Percentiles rank a stretch among this genome's conserved stretches.
These are phyloP conservation scores for Turnix velox DNA, from an alignment of 2,113 vertebrate genomes.

Conservation along the genomic window DNA sequence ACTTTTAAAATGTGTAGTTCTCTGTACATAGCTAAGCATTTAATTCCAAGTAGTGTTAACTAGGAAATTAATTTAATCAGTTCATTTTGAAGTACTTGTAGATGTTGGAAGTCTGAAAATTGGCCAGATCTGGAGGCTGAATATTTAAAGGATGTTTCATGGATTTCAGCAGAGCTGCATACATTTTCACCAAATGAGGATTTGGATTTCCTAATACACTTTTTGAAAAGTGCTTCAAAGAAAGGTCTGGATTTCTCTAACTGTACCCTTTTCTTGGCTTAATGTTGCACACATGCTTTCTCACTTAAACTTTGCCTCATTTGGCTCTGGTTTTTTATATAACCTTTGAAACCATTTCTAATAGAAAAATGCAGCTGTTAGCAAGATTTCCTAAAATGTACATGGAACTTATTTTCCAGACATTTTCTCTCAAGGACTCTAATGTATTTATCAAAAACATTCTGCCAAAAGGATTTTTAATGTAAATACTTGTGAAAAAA, in stretches of 20 bases:
- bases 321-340: constrained; percentile 70
- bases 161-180: not conserved
- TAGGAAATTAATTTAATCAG: not conserved
- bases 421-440: constrained; percentile 69
- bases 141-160: not conserved
- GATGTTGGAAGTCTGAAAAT: constrained; percentile 26
- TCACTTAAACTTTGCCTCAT: constrained; percentile 79
- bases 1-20: not conserved
- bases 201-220: not conserved
- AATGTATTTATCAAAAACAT: constrained; percentile 44
- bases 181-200: constrained; percentile 18
- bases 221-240: constrained; percentile 28
- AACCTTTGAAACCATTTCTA: constrained; percentile 82
- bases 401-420: constrained; percentile 78
- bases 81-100: constrained; percentile 1
- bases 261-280: constrained; percentile 67
- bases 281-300: constrained; percentile 74
- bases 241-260: constrained; percentile 52
- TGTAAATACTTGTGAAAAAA: not conserved
- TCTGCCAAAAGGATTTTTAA: constrained; percentile 51
- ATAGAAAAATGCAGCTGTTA: constrained; percentile 88
- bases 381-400: constrained; percentile 82
- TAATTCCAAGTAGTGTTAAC: not conserved
- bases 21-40: not conserved
- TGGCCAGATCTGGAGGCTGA: not conserved